A percentile compares a stretch with the other conserved stretches of the same genome.
phyloP scores from a whole-genome alignment of 2,888 invertebrate genomes.

The Oscheius onirici region DNA sequence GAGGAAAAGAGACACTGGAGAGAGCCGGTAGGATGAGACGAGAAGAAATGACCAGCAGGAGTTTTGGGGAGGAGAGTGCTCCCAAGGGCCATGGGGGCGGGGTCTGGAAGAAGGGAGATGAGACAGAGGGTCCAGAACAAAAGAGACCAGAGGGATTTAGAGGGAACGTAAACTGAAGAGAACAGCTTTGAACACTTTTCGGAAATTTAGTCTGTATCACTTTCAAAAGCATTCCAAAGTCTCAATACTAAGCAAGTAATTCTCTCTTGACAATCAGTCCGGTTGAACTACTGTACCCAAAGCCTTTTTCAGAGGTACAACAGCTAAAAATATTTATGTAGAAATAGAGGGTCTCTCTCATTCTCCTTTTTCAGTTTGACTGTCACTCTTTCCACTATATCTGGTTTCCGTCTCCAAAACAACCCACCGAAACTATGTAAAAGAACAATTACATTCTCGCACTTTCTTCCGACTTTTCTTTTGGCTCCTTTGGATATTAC shows the following conservation, averaged over 20 bases:
- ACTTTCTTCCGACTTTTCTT: conserved; percentile 14
- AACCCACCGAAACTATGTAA: too few relatives aligned
- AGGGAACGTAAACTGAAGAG: background rate
- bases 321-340: too few relatives aligned
- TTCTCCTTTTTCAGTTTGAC: too few relatives aligned
- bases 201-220: background rate
- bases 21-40: background rate
- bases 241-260: background rate
- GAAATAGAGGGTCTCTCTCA: too few relatives aligned
- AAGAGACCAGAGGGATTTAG: conserved; percentile 10
- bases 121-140: background rate
- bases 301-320: too few relatives aligned
- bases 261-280: too few relatives aligned
- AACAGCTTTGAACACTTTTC: background rate
- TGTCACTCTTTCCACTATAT: too few relatives aligned
- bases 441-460: background rate
- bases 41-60: conserved; percentile 1
- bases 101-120: conserved; percentile 9
- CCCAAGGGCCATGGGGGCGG: background rate
- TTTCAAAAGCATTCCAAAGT: background rate
- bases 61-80: background rate
- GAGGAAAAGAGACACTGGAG: conserved; percentile 8
- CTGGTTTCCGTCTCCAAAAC: too few relatives aligned
- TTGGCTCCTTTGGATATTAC: conserved; percentile 15
- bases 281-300: too few relatives aligned